Percentiles rank a stretch among this genome's conserved stretches.
These are phyloP conservation scores for Palythoa grandiflora DNA, from an alignment of 92 coral and sea anemone genomes.

Conservation along the genomic window DNA sequence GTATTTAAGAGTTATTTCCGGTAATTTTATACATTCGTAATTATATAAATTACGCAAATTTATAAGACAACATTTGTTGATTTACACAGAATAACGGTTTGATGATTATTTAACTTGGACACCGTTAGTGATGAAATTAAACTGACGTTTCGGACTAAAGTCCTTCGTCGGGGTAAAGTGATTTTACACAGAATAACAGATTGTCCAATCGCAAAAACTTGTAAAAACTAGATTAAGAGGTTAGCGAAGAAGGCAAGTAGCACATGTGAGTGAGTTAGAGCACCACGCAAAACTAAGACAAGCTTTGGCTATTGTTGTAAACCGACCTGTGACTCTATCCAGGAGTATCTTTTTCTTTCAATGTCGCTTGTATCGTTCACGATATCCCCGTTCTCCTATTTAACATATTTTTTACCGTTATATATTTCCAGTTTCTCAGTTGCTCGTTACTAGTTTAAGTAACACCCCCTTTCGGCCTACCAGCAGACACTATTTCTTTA, in stretches of 20 bases:
- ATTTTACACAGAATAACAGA: slow-evolving; percentile 24
- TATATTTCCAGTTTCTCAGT: too few species aligned
- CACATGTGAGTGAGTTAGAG: not conserved
- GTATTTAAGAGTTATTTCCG: not conserved
- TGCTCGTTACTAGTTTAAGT: too few species aligned
- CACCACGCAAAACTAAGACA: not conserved
- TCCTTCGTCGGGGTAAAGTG: too few species aligned
- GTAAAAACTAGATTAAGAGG: slow-evolving; percentile 19
- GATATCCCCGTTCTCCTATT: not conserved
- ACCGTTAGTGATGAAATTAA: too few species aligned
- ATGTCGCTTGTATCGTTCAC: slow-evolving; percentile 20
- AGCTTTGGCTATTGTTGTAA: not conserved
- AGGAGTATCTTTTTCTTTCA: not conserved
- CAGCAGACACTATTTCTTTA: too few species aligned
- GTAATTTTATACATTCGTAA: not conserved
- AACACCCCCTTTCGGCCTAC: too few species aligned
- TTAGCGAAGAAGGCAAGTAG: not conserved
- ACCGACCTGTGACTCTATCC: slow-evolving; percentile 13
- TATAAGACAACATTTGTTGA: slow-evolving; percentile 23
- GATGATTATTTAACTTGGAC: too few species aligned
- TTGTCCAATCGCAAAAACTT: slow-evolving; percentile 5
- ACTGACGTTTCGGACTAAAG: too few species aligned
- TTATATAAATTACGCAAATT: slow-evolving; percentile 1
- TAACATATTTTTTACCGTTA: too few species aligned
- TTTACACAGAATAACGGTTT: not conserved